Base-by-base conservation (phyloP, 2,113 vertebrate genomes). In the Nannospalax galili region DNA sequence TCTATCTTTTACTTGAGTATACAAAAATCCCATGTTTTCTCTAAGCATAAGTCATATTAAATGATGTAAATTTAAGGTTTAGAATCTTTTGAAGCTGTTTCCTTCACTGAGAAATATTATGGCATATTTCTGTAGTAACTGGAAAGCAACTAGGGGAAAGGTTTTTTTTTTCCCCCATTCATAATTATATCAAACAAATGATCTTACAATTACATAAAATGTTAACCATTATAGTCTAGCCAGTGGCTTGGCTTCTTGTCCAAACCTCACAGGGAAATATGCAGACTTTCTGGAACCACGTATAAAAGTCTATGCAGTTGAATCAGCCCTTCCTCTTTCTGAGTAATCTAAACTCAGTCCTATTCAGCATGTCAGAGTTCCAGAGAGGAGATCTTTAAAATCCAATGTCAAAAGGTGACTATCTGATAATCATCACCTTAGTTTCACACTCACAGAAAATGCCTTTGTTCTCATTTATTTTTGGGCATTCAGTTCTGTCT, bases 271-370 rank as follows among this genome's bases (percentile, higher is more conserved):
- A 97, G 75, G 82, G 81, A 97, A 97, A 96, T 85, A 95, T 75
- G 96, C 94, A 98, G 97, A 97, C 97, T 96, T 95, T 90, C 95
- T 97, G 97, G 97, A 97, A 97, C 96, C 97, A 94, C 90, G 84
- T 93, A 93, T 95, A 97, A 85, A 94, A 96, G 91, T 95, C 87
- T 79, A 93, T 85, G 84, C 30, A 82, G 94, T 80, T 74, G 94
- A 96, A 92, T 97, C 93, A 97, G 95, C 77, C 93, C 56, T 96
- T 95, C 74, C 91, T 94, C 87, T 75, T 90, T 95, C 72, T 79
- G 48, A 64, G 56, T 88, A 96, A 96, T 58, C 74, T 94, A 97
- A 97, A 96, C 73, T 96, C 67, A 40, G 1, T 84, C 77, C 74
- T 77, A 58, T 86, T 96, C 84, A 96, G 90, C 94, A 85, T 69